phyloP scores from a whole-genome alignment of 2,113 vertebrate genomes.

The Lycocorax pyrrhopterus region DNA sequence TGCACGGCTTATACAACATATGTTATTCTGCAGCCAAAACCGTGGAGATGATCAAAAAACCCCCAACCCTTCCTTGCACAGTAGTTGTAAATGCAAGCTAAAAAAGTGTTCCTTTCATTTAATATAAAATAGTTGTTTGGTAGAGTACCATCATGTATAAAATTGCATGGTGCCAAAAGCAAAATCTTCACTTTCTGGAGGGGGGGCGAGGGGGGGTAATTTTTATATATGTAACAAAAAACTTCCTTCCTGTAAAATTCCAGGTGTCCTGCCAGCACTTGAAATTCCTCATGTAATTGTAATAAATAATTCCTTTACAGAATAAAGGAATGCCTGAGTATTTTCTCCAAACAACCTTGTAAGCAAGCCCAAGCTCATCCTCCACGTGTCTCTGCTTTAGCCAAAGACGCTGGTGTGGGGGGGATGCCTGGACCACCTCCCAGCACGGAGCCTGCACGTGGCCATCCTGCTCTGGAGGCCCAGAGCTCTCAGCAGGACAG shows the following conservation, averaged over 20 bases:
- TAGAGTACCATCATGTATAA: neutral
- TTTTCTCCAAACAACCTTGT: neutral
- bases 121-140: neutral
- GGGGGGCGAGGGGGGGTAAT: accelerated
- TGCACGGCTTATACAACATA: neutral
- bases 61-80: neutral
- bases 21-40: neutral
- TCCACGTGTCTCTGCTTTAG: neutral
- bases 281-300: neutral
- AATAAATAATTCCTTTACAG: too few relatives aligned
- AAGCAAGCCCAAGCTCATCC: neutral
- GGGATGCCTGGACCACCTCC: neutral
- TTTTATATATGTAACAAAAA: neutral
- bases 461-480: neutral
- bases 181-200: neutral
- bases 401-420: accelerated
- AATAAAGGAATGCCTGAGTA: neutral
- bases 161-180: neutral
- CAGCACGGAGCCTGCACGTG: accelerated
- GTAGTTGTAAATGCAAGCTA: neutral
- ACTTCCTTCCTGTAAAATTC: neutral
- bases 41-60: neutral
- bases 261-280: neutral
- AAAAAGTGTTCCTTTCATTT: neutral
- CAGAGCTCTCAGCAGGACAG: neutral